phyloP scores from a whole-genome alignment of 2,797 vertebrate species.

The Fringilla coelebs region DNA sequence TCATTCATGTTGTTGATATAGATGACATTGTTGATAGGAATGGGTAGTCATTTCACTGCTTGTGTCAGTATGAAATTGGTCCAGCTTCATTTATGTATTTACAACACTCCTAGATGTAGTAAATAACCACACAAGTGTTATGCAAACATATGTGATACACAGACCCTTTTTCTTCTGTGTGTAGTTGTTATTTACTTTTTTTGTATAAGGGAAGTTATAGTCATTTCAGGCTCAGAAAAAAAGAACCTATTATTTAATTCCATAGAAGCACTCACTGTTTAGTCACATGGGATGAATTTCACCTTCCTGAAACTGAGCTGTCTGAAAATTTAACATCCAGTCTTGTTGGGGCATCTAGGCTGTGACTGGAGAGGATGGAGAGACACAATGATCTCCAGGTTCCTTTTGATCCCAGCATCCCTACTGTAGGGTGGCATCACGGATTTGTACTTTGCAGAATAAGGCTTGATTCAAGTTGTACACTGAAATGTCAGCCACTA shows the following conservation, averaged over 20 bases:
- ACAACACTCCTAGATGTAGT: neutral
- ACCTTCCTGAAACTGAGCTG: neutral
- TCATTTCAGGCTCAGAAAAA: neutral
- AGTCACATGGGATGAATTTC: neutral
- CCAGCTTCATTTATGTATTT: neutral
- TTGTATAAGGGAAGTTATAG: neutral
- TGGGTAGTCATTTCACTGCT: neutral
- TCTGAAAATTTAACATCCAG: neutral
- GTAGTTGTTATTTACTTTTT: neutral
- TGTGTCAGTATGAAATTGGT: neutral
- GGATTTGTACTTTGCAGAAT: rapidly evolving
- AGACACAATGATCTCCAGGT: neutral
- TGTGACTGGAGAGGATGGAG: neutral
- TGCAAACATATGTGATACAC: neutral
- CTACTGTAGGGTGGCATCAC: neutral
- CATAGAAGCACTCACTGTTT: neutral
- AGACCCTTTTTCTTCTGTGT: neutral
- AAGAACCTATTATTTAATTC: neutral
- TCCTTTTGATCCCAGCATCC: neutral
- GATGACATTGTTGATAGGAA: neutral
- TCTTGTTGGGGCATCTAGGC: rapidly evolving
- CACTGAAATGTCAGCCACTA: neutral
- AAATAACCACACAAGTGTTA: neutral
- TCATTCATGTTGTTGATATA: rapidly evolving
- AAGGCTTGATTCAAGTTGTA: neutral